Evolutionary conservation across 2,888 invertebrate species (phyloP), one percentile per base, ranked within the genome.

Genomic region (Coecobrya sp.): DNA sequence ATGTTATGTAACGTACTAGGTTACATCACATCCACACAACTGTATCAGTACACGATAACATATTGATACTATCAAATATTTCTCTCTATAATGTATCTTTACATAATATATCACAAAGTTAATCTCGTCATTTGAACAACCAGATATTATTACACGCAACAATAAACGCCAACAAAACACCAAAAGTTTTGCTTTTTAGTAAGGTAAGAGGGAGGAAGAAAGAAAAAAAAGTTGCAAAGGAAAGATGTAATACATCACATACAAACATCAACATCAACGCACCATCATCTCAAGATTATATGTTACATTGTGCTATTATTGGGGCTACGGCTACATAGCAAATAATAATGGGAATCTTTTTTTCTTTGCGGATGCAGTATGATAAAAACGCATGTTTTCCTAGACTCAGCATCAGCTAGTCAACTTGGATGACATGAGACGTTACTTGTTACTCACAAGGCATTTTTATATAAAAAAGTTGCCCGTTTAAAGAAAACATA

Each of bases 71-170:
- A 68, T 68, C 30, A 16, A 30, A 49, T 1, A 1, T 68, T 76
- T 22, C 22, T 36, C 7, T n/a, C n/a, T n/a, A n/a, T n/a, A n/a
- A n/a, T n/a, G n/a, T 36, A 36, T 36, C 7, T 7, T 2, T 36
- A 36, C 36, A 36, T 36, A 36, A 30, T 62, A 8, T 10, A 36
- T 81, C 76, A 76, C 19, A 25, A 22, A 87, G 62, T 62, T 86
- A 79, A 86, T 86, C 86, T 91, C 90, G 90, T 91, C 90, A 91
- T 91, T 79, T 85, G 73, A 89, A 82, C 82, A 85, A 79, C 86
- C 79, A 52, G 86, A 86, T 86, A 91, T 86, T 86, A 91, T 91
- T 91, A 91, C 91, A 91, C 91, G 91, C 91, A 91, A 91, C 91
- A 91, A 91, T 91, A 91, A 91, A 86, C 91, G 91, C 65, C 91